Base-by-base conservation (phyloP, 2,797 vertebrate genomes). In the Alcedo quadribrachys region DNA sequence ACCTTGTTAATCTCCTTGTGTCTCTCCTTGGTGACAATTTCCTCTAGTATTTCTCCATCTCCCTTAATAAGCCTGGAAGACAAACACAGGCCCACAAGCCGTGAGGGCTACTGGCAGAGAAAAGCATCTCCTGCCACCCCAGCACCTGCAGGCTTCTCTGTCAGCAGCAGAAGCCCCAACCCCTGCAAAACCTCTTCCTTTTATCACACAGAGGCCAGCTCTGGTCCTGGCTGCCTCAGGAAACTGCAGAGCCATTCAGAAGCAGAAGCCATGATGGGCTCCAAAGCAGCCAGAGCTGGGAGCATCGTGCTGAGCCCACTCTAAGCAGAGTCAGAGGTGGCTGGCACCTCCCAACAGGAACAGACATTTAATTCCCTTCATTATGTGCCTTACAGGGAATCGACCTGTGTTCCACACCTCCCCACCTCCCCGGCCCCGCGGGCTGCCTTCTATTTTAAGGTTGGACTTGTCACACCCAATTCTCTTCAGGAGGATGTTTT, bases 1-100 rank as follows among this genome's bases (percentile, higher is more conserved):
- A 99, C 99, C 99, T 99, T 99, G 96, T 99, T 99, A 90, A 99
- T 98, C 1, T 99, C 99, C 96, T 98, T 98, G 97, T 99, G 99
- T 81, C 97, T 98, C 24, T 99, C 99, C 92, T 98, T 98, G 93
- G 98, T 99, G 90, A 99, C 98, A 0, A 99, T 99, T 95, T 99
- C 99, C 95, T 99, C 99, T 15, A 99, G 98, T 90, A 99, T 98
- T 94, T 99, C 99, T 3, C 99, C 99, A 0, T 99, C 99, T 68
- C 99, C 99, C 92, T 99, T 98, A 93, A 99, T 98, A 84, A 99
- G 97, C 84, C 99, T 99, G 97, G 17, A 93, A 95, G 32, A 90
- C 27, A 96, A 95, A 53, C 43, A 79, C 9, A 74, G 35, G 15
- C 51, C 54, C 75, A 17, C 0, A 1, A 71, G 25, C 43, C 0